Percentiles rank a stretch among this genome's conserved stretches.
These are phyloP conservation scores for Harpalus rubripes DNA, from an alignment of 2,888 invertebrate species.

Conservation along the genomic window DNA sequence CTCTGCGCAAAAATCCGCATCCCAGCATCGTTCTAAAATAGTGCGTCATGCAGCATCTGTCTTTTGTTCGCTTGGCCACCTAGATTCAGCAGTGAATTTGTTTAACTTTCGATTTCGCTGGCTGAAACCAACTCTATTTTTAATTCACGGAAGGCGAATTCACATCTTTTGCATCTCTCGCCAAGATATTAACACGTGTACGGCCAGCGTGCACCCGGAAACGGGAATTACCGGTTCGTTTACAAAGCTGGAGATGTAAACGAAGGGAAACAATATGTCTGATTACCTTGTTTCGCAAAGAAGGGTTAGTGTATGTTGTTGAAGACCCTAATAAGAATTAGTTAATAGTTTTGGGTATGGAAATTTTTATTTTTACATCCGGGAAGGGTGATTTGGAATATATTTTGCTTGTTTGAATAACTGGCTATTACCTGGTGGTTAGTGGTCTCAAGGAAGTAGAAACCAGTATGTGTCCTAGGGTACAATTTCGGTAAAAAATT, in stretches of 20 bases:
- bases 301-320: not conserved
- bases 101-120: slow-evolving; percentile 62
- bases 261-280: slow-evolving; percentile 20
- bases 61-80: slow-evolving; percentile 43
- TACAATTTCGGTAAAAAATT: too few species aligned
- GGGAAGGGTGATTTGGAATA: slow-evolving; percentile 11
- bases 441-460: too few species aligned
- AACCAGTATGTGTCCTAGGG: too few species aligned
- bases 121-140: slow-evolving; percentile 53
- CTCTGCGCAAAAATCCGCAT: not conserved
- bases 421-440: slow-evolving; percentile 7
- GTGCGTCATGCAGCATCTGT: slow-evolving; percentile 22
- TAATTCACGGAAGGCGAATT: slow-evolving; percentile 57
- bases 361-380: not conserved
- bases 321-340: slow-evolving; percentile 29
- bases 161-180: slow-evolving; percentile 30
- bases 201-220: slow-evolving; percentile 31
- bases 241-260: slow-evolving; percentile 1
- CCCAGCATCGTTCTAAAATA: slow-evolving; percentile 27
- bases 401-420: not conserved
- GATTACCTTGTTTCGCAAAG: slow-evolving; percentile 26
- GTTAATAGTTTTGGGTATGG: slow-evolving; percentile 32
- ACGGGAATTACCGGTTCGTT: slow-evolving; percentile 47
- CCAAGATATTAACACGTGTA: slow-evolving; percentile 54
- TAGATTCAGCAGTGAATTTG: slow-evolving; percentile 53